Conservation (phyloP, 2,113 vertebrate genomes). For the Prolemur simus region DNA sequence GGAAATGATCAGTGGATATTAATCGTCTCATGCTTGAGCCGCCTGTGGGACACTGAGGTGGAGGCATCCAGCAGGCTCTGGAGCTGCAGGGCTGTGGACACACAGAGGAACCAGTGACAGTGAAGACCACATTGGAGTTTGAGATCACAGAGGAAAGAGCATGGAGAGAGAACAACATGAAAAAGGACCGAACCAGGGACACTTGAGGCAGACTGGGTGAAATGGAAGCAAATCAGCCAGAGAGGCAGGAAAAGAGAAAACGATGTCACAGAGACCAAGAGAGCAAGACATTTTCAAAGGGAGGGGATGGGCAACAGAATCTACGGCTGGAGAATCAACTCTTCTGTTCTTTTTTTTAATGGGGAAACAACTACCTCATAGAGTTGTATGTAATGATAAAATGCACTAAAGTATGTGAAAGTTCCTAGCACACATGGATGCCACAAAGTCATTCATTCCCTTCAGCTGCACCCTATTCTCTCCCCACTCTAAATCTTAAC, state of each 20-base stretch:
- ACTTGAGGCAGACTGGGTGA: neutral
- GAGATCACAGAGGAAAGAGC: neutral
- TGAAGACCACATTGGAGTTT: neutral
- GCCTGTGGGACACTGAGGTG: neutral
- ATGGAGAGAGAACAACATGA: neutral
- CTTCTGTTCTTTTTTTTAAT: neutral
- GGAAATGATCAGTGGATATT: neutral
- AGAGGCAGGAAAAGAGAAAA: neutral
- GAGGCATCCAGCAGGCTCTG: neutral
- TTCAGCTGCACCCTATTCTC: neutral
- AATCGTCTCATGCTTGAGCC: neutral
- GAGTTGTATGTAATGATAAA: neutral
- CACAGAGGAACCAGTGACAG: no score
- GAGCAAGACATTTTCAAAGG: neutral
- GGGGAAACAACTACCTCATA: neutral
- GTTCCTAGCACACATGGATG: neutral
- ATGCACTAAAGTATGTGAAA: no score
- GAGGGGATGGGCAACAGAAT: neutral
- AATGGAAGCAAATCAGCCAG: neutral
- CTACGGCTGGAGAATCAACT: neutral
- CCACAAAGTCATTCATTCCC: neutral
- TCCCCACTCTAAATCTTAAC: neutral
- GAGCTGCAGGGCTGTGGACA: neutral
- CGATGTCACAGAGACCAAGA: neutral
- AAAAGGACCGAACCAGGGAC: neutral